These are phyloP conservation scores for Limnephilus marmoratus DNA, from an alignment of 2,888 invertebrate species.

Conservation along the genomic window DNA sequence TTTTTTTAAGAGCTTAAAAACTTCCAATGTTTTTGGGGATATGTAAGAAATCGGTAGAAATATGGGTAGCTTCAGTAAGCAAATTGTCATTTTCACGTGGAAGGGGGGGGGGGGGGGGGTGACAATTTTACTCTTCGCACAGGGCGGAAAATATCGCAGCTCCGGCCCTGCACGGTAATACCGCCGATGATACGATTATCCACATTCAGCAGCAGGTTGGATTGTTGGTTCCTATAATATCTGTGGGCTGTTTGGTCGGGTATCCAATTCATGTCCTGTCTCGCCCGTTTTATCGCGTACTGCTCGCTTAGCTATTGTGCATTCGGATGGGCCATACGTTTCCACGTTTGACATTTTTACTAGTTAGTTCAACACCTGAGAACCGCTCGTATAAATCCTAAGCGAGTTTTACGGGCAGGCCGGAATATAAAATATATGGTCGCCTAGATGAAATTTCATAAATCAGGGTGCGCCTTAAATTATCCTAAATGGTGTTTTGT, in stretches of 20 bases:
- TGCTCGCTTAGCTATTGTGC: slow-evolving; percentile 25
- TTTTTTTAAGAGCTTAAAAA: too few species aligned
- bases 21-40: too few species aligned
- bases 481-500: slow-evolving; percentile 41
- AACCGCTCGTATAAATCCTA: slow-evolving; percentile 63
- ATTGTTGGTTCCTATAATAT: background rate
- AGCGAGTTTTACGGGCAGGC: slow-evolving; percentile 61
- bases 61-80: too few species aligned
- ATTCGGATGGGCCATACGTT: slow-evolving; percentile 61
- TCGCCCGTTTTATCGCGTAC: slow-evolving; percentile 28
- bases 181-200: background rate
- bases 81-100: too few species aligned
- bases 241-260: background rate
- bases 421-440: slow-evolving; percentile 63
- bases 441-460: slow-evolving; percentile 61
- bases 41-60: too few species aligned
- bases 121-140: too few species aligned
- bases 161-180: background rate
- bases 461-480: slow-evolving; percentile 57
- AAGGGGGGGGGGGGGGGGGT: too few species aligned
- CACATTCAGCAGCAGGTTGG: background rate
- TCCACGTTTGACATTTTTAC: slow-evolving; percentile 65
- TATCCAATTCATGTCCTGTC: slow-evolving; percentile 17
- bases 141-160: background rate
- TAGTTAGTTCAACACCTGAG: slow-evolving; percentile 66